Percentiles rank a stretch among this genome's conserved stretches.
These are phyloP conservation scores for Venusia cambrica DNA, from an alignment of 2,888 invertebrate species.

Conservation along the genomic window DNA sequence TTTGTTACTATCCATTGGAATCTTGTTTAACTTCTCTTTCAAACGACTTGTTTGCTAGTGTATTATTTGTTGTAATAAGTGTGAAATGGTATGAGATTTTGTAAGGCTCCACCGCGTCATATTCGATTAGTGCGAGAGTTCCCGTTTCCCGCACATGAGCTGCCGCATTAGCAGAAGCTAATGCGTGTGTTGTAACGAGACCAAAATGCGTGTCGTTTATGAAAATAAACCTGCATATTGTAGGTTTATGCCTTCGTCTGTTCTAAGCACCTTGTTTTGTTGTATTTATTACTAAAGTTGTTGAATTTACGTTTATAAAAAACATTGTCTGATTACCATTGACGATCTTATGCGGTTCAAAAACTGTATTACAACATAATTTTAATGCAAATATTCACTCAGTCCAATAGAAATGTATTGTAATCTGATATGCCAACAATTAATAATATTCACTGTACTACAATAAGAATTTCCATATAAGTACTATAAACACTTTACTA, in stretches of 20 bases:
- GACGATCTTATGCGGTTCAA: background rate
- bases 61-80: conserved; percentile 67
- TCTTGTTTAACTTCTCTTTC: conserved; percentile 43
- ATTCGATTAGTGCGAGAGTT: conserved; percentile 61
- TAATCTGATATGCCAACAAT: conserved; percentile 30
- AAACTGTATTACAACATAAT: conserved; percentile 8
- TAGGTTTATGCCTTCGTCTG: conserved; percentile 53
- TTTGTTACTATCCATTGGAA: conserved; percentile 41
- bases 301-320: conserved; percentile 27
- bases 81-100: conserved; percentile 54
- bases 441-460: conserved; percentile 26
- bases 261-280: conserved; percentile 44
- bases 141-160: too few species aligned
- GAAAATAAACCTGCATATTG: conserved; percentile 67
- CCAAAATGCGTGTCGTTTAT: conserved; percentile 55
- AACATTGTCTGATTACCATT: conserved; percentile 27
- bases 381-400: conserved; percentile 9
- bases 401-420: conserved; percentile 22
- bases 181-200: conserved; percentile 55
- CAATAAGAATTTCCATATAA: conserved; percentile 27
- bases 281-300: conserved; percentile 36
- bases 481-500: conserved; percentile 21
- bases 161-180: too few species aligned
- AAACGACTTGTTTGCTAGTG: conserved; percentile 72
- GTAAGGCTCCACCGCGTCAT: conserved; percentile 54